Evolutionary conservation across 2,113 vertebrate genomes (phyloP).

Genomic region (Nyctereutes procyonoides): DNA sequence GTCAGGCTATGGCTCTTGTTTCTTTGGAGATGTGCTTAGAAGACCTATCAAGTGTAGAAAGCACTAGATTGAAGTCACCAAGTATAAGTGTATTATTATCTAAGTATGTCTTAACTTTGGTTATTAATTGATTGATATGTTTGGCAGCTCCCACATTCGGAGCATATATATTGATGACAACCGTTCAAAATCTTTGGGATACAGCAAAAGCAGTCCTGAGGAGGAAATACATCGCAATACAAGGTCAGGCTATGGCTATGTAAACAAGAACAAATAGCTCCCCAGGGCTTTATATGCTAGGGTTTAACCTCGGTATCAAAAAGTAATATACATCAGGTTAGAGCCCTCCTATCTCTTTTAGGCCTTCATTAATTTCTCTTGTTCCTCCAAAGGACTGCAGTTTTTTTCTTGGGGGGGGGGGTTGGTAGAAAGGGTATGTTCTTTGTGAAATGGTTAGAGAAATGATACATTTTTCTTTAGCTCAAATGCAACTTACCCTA

Average conservation of each 20-base stretch:
- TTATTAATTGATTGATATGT: no score
- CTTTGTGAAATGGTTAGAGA: background rate
- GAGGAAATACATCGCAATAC: no score
- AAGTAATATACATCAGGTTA: conserved; percentile 12
- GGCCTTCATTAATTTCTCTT: conserved; percentile 13
- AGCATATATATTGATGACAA: no score
- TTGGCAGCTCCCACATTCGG: no score
- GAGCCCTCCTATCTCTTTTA: conserved; percentile 49
- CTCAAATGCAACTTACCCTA: background rate
- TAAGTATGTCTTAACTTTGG: no score
- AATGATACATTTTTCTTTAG: background rate
- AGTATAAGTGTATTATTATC: no score
- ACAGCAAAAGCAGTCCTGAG: no score
- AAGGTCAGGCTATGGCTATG: background rate
- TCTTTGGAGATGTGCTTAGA: no score
- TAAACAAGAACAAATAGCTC: conserved; percentile 68
- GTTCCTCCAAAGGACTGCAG: background rate
- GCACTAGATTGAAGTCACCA: no score
- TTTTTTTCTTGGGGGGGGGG: background rate
- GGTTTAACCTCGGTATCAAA: conserved; percentile 63
- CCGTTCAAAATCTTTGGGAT: no score
- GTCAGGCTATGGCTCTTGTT: background rate
- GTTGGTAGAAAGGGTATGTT: background rate
- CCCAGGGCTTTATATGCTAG: conserved; percentile 47
- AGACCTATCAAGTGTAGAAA: no score